Base-by-base conservation (phyloP, 92 coral and sea anemone species). In the Montipora capitata region DNA sequence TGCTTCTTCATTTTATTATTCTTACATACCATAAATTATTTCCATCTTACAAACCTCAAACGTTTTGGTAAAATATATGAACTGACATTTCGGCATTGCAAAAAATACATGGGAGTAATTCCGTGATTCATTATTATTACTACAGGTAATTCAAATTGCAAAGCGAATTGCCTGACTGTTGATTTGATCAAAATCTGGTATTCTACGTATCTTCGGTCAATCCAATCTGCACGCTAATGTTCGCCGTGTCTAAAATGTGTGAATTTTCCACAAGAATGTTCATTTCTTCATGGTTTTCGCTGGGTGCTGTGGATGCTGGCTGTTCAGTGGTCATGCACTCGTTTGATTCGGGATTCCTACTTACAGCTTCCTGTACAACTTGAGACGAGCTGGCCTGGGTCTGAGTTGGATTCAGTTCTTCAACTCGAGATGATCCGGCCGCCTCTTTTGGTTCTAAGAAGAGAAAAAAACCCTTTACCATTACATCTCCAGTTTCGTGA, bases 311-410 rank as follows among this genome's bases (percentile, higher is more conserved):
- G 11, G 87, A 84, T 77, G 71, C 82, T 92, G 88, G 77, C 86
- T 83, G 84, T 76, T 82, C 94, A 88, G 89, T 72, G 89, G 66
- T 78, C 67, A 64, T 76, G 18, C 62, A 83, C 85, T 68, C 82
- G 76, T 83, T 76, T 71, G 66, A 74, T 64, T 77, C 58, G 4
- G 87, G 27, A 14, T 58, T 72, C 12, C 68, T 93, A 90, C 96
- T 93, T 93, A 93, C 96, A 85, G 96, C 77, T 86, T 89, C 89
- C 65, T 87, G 86, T 11, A 40, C 56, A 59, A 67, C 85, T 43
- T 88, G 62, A 27, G 91, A 70, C 59, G 89, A 51, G 38, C 89
- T 52, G 38, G 85, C 27, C 65, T 83, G 81, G 14, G 88, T 17
- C 65, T 75, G 87, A 6, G 87, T 69, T 4, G 77, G 78, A 18